Conservation (phyloP, 1,140 invertebrate species). For the Eumaeus atala region DNA sequence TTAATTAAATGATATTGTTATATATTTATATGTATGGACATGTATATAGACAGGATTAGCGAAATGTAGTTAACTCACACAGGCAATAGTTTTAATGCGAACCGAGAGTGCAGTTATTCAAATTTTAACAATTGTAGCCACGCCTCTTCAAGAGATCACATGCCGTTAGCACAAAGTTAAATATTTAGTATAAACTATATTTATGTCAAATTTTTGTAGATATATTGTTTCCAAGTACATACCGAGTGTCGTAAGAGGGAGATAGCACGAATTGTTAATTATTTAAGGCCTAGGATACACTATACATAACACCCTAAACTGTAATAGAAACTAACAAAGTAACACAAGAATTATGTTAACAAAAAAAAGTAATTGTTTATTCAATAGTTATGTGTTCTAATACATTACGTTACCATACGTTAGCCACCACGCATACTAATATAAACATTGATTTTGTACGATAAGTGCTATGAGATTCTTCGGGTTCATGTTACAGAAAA, state of each 20-base stretch:
- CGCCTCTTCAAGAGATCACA: conserved; percentile 53
- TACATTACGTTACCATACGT: too few species aligned
- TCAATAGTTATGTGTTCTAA: too few species aligned
- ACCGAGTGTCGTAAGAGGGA: conserved; percentile 51
- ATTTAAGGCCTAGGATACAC: conserved; percentile 26
- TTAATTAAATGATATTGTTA: conserved; percentile 67
- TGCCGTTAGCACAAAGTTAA: conserved; percentile 63
- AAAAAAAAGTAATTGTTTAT: too few species aligned
- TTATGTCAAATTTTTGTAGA: conserved; percentile 51
- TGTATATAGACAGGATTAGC: conserved; percentile 49
- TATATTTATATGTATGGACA: conserved; percentile 71
- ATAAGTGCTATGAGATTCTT: too few species aligned
- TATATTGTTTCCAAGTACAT: conserved; percentile 50
- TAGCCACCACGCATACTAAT: too few species aligned
- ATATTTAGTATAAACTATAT: conserved; percentile 40
- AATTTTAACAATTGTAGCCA: conserved; percentile 71
- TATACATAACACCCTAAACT: background rate
- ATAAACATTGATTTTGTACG: too few species aligned
- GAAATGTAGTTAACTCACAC: conserved; percentile 49
- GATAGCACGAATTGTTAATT: conserved; percentile 60
- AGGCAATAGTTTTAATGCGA: conserved; percentile 55
- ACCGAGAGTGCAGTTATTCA: conserved; percentile 75
- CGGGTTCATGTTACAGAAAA: too few species aligned
- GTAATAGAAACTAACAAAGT: too few species aligned
- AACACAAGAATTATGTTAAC: too few species aligned